These are phyloP conservation scores for Caiman crocodilus DNA, from an alignment of 2,797 vertebrate species.

Conservation along the genomic window DNA sequence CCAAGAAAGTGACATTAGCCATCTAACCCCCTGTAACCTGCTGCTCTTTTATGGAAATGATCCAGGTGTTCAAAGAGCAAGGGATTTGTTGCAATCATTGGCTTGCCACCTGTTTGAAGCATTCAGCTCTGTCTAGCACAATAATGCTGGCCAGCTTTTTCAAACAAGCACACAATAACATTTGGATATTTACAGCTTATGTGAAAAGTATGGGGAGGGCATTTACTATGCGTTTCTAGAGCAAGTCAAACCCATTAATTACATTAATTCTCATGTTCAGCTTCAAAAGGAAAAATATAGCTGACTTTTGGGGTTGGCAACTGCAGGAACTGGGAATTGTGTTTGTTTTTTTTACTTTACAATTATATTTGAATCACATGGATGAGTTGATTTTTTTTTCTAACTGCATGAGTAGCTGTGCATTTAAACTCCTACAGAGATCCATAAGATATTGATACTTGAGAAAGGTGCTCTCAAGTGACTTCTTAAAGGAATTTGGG, in stretches of 20 bases:
- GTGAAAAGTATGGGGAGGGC: background rate
- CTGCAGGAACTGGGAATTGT: background rate
- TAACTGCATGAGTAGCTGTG: background rate
- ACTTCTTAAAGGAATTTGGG: too few relatives aligned
- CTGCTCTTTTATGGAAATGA: background rate
- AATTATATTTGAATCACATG: conserved; percentile 42
- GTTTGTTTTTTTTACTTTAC: conserved; percentile 17
- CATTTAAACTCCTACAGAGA: background rate
- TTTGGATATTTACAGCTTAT: conserved; percentile 47
- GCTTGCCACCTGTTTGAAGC: conserved; percentile 41
- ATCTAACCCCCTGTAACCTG: background rate
- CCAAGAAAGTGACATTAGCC: background rate
- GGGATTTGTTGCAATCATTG: conserved; percentile 41
- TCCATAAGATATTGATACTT: background rate
- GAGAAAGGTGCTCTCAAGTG: too few relatives aligned
- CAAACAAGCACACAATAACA: conserved; percentile 41
- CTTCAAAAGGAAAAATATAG: conserved; percentile 37
- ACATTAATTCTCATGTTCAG: conserved; percentile 47
- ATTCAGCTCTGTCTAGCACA: conserved; percentile 41
- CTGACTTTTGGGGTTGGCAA: conserved; percentile 49
- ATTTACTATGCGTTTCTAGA: conserved; percentile 22
- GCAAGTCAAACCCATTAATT: conserved; percentile 60
- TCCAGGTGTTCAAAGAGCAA: background rate
- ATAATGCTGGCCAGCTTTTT: conserved; percentile 20
- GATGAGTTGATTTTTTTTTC: background rate